Evolutionary conservation across 2,113 vertebrate genomes (phyloP), one percentile per base, ranked within the genome.

Genomic region (Perognathus longimembris): DNA sequence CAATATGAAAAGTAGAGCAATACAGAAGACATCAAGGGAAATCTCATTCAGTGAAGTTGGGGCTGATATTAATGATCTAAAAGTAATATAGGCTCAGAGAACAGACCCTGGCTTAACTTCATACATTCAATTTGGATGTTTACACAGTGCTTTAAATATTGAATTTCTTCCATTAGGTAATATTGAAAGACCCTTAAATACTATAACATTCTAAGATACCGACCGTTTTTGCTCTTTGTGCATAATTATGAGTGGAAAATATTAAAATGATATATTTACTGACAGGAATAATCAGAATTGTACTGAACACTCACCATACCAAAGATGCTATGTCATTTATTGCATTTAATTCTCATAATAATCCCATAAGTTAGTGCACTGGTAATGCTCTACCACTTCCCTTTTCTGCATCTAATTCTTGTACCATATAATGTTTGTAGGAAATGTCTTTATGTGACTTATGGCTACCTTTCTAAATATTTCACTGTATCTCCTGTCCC

Each of bases 341-440:
- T 84, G 82, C 30, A 54, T 79, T 69, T n/a, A 45, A 54, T 74
- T 42, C 40, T 70, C n/a, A 38, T 7, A 69, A 1, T 10, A 75
- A 2, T 73, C 20, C 6, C 28, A 0, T 24, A 63, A 0, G 4
- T 14, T 63, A 63, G 12, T 64, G 50, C 5, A 0, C 12, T 69
- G 22, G 12, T 88, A 45, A 14, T 61, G 1, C 9, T 24, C 12
- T 2, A 18, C 5, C 6, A 14, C 5, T 61, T 1, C n/a, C 1
- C 28, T 69, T 9, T 20, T 76, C 40, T 26, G 32, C 15, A 40
- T 1, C n/a, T 36, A 42, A 32, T 5, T 34, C 80, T 84, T 57
- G 30, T 21, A 8, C 40, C 11, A 71, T 26, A 20, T 24, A 3
- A 42, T 86, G 36, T 83, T 30, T 87, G 24, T 34, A 22, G 22